Evolutionary conservation across 2,113 vertebrate species (phyloP).

Genomic region (Aspiorhynchus laticeps): DNA sequence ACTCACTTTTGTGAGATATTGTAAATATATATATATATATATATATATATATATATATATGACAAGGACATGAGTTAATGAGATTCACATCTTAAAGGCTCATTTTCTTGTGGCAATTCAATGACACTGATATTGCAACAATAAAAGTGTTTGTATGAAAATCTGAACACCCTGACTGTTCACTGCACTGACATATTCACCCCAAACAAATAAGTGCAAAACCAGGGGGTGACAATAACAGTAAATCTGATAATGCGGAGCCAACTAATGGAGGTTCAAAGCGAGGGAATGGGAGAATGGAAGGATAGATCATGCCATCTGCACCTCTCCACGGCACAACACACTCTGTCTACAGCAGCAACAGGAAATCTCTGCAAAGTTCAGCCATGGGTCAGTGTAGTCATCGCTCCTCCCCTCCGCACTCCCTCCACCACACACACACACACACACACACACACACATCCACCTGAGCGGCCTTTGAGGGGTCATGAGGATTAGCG

Average conservation of each 20-base stretch:
- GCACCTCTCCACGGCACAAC: slow-evolving; percentile 40
- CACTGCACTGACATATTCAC: background rate
- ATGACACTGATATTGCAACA: background rate
- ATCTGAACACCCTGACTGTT: slow-evolving; percentile 19
- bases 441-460: slow-evolving; percentile 48
- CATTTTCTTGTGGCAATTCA: background rate
- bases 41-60: too few relatives aligned
- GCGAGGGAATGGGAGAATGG: slow-evolving; percentile 23
- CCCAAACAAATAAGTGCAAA: slow-evolving; percentile 22
- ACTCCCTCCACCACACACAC: slow-evolving; percentile 33
- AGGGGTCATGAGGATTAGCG: slow-evolving; percentile 54
- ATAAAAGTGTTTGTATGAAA: slow-evolving; percentile 17
- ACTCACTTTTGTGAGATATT: too few relatives aligned
- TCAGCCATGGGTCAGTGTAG: slow-evolving; percentile 64
- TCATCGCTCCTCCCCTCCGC: slow-evolving; percentile 48
- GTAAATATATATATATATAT: too few relatives aligned
- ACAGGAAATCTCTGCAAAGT: slow-evolving; percentile 67
- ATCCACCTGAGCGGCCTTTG: slow-evolving; percentile 58
- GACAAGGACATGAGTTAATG: background rate
- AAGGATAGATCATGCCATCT: slow-evolving; percentile 42
- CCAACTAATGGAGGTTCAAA: slow-evolving; percentile 29
- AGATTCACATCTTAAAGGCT: background rate
- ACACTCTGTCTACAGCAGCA: slow-evolving; percentile 50
- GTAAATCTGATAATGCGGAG: slow-evolving; percentile 29
- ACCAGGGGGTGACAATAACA: slow-evolving; percentile 44